These are phyloP conservation scores for Sebastolobus altivelis DNA, from an alignment of 2,797 vertebrate species.

Conservation along the genomic window DNA sequence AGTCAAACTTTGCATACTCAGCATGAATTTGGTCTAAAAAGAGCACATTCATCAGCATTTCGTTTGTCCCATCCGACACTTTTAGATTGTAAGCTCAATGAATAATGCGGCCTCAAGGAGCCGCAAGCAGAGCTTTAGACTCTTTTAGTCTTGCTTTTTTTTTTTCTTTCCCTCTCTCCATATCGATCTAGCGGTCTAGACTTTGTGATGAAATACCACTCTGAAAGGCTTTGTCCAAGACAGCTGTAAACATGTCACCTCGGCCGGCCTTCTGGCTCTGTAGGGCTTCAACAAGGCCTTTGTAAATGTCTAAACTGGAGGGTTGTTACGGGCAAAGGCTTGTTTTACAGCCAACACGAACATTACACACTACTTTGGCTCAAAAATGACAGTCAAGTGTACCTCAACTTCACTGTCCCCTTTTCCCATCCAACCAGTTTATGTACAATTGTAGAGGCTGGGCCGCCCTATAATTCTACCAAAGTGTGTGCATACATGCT, in stretches of 20 bases:
- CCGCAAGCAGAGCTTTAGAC: background rate
- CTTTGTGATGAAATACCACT: conserved; percentile 73
- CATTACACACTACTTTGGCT: conserved; percentile 29
- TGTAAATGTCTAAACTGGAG: conserved; percentile 60
- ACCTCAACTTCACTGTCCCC: background rate
- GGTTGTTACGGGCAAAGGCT: conserved; percentile 32
- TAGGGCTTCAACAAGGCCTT: conserved; percentile 65
- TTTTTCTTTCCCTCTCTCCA: background rate
- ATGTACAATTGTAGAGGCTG: background rate
- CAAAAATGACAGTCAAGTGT: conserved; percentile 25
- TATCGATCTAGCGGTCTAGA: conserved; percentile 69
- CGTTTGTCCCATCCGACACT: background rate
- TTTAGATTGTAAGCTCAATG: conserved; percentile 7
- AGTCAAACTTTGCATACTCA: conserved; percentile 14
- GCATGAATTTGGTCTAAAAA: background rate
- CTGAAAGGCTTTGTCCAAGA: conserved; percentile 61
- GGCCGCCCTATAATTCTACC: background rate
- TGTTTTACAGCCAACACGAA: conserved; percentile 47
- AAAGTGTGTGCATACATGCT: background rate
- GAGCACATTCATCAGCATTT: background rate
- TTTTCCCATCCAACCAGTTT: background rate
- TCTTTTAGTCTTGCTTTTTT: conserved; percentile 25
- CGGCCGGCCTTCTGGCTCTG: conserved; percentile 44
- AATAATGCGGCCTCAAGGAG: conserved; percentile 24
- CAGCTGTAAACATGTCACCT: conserved; percentile 73